Conservation (phyloP, 2,888 invertebrate genomes). For the Amphipoea lucens region DNA sequence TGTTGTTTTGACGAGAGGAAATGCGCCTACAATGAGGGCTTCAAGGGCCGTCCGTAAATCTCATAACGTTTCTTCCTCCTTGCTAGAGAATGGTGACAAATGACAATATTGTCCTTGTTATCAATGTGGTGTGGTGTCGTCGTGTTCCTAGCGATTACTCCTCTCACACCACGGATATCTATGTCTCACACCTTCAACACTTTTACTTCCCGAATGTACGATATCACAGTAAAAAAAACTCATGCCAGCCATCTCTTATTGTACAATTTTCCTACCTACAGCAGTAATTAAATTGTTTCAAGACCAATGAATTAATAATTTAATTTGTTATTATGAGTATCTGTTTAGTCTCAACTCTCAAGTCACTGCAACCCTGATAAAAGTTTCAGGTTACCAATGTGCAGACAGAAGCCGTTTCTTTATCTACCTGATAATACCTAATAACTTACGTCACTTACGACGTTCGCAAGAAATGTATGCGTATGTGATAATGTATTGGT, state of each 20-base stretch:
- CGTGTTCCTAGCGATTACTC: background rate
- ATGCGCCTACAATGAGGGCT: background rate
- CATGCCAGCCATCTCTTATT: background rate
- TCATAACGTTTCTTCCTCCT: no score
- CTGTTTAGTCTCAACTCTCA: background rate
- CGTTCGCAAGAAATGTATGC: conserved; percentile 25
- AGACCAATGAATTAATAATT: background rate
- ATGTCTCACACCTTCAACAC: background rate
- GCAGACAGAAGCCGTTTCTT: conserved; percentile 9
- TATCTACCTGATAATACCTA: conserved; percentile 2
- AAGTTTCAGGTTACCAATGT: conserved; percentile 9
- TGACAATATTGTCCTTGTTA: background rate
- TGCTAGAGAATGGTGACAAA: background rate
- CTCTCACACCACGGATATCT: background rate
- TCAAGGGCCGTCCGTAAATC: background rate
- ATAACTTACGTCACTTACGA: background rate
- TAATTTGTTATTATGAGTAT: background rate
- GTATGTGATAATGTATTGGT: background rate
- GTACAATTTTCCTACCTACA: background rate
- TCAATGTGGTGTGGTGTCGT: background rate
- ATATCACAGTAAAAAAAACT: background rate
- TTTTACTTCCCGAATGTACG: background rate
- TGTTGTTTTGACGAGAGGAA: background rate
- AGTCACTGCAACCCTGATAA: background rate
- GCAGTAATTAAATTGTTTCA: background rate